Base-by-base conservation (phyloP, 1,140 invertebrate genomes). In the Oryzaephilus surinamensis region DNA sequence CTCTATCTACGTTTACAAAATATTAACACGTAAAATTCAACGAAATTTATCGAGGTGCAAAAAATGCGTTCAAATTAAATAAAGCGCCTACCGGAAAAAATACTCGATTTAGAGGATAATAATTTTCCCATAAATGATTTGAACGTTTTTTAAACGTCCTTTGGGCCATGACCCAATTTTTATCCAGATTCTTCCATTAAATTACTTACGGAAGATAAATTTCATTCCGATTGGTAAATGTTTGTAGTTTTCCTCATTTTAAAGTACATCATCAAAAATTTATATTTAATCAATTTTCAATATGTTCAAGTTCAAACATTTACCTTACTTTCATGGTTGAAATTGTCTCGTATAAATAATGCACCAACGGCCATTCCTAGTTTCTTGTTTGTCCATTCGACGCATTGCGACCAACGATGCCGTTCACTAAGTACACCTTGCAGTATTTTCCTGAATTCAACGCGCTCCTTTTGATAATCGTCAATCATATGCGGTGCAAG, bases 321-420 rank as follows among this genome's bases (percentile, higher is more conserved):
- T 50, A 79, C 78, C 65, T 87, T 88, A 61, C 83, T 86, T 23
- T 84, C 77, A 35, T 82, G 78, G 60, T 87, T 84, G 58, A 88
- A 88, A 54, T 87, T 84, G 30, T 86, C 81, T 12, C 77, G 67
- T 31, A 88, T 84, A 52, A 87, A 88, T 1, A 88, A 66, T 0
- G 82, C 80, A 0, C 83, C 84, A 2, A 87, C 81, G 1, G 84
- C 83, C 73, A 87, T 84, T 11, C 83, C 84, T 21, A 88, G 61
- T 58, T 82, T 83, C 55, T 87, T 86, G 54, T 87, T 87, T 1
- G 84, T 86, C 79, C 79, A 85, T 46, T 87, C 84, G 0, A 87
- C 82, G 56, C 84, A 88, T 52, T 84, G 79, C 1, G 80, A 79
- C 84, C 83, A 87, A 36, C 83, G 70, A 43, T 77, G 76, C 17